Conservation (phyloP, 2,113 vertebrate species). For the Taurulus bubalis region DNA sequence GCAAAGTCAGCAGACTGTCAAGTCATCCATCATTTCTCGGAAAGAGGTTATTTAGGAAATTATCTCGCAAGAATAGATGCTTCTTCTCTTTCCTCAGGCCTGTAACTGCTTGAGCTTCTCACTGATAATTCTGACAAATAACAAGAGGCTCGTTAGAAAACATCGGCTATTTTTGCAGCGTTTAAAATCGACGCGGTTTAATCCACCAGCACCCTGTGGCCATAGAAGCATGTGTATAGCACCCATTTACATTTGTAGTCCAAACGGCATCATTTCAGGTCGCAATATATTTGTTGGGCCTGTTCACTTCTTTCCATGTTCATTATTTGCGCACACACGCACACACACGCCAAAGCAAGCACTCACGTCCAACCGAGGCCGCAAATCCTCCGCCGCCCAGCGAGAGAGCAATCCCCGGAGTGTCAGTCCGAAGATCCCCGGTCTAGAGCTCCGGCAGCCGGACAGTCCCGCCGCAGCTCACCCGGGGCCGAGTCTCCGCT, state of each 20-base stretch:
- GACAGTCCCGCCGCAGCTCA: constrained; percentile 44
- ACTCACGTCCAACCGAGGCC: constrained; percentile 75
- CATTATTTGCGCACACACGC: constrained; percentile 19
- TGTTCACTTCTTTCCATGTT: not conserved
- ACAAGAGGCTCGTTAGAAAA: not conserved
- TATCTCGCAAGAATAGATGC: not conserved
- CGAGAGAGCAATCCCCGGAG: constrained; percentile 41
- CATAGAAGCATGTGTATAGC: not conserved
- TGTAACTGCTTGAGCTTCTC: not conserved
- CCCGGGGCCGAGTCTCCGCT: constrained; percentile 40
- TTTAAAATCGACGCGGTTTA: not conserved
- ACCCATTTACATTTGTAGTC: not conserved
- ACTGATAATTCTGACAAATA: not conserved
- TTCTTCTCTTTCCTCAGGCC: not conserved
- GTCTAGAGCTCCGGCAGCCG: constrained; percentile 46
- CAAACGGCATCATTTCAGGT: not conserved
- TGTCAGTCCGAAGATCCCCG: constrained; percentile 27
- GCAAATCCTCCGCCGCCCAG: constrained; percentile 52
- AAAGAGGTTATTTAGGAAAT: not conserved
- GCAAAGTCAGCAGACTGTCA: not conserved
- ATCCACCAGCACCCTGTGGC: not conserved
- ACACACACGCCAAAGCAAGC: constrained; percentile 45
- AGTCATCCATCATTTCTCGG: not conserved
- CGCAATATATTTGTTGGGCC: not conserved
- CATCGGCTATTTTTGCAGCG: not conserved